Evolutionary conservation across 2,113 vertebrate species (phyloP), one percentile per base, ranked within the genome.

Genomic region (Azemiops feae): DNA sequence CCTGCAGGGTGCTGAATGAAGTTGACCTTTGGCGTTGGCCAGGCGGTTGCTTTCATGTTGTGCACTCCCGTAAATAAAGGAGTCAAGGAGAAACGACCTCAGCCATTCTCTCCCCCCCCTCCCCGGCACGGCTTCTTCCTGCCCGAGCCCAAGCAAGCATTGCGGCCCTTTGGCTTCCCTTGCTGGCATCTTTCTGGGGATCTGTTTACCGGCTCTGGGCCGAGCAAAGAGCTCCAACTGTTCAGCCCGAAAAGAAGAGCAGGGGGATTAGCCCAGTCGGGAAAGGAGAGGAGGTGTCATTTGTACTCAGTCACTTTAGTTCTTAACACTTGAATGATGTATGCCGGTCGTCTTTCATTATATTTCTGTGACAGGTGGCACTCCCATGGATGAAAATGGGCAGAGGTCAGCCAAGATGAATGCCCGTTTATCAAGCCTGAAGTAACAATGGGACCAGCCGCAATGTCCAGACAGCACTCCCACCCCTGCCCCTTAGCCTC

Each of bases 301-400:
- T 97, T 97, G 97, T 97, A 97, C 94, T 93, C 96, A 97, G 97
- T 97, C 96, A 97, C 96, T 97, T 97, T 95, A 96, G 96, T 96
- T 95, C 97, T 97, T 96, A 97, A 97, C 97, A 97, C 97, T 96
- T 94, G 94, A 92, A 93, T 97, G 96, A 97, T 97, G 96, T 96
- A 97, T 95, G 94, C 93, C 60, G 30, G 25, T 90, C 85, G 92
- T 92, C 95, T 97, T 97, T 97, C 96, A 97, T 97, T 97, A 96
- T 96, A 96, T 93, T 96, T 96, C 95, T 85, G 87, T 97, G 97
- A 97, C 91, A 92, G 93, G 93, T 92, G 93, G 91, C 97, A 96
- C 94, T 96, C 96, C 96, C 96, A 96, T 95, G 96, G 96, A 96
- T 94, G 94, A 95, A 92, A 96, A 89, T 1, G 60, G 90, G 92